phyloP scores from a whole-genome alignment of 2,888 invertebrate genomes.

The Aspidiotus destructor region DNA sequence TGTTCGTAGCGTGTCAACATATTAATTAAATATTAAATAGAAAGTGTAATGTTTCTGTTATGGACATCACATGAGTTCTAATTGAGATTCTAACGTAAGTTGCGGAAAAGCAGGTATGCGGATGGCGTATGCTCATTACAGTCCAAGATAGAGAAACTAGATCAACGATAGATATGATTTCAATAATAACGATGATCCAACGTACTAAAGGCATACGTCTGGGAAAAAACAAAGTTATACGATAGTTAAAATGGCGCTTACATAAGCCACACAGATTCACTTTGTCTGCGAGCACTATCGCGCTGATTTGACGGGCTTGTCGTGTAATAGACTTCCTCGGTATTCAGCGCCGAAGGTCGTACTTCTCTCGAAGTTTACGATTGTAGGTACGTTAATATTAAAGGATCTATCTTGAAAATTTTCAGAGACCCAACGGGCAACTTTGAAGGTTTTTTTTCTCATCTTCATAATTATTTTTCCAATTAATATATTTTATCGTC shows the following conservation, averaged over 20 bases:
- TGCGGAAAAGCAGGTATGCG: constrained; percentile 6
- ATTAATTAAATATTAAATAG: constrained; percentile 30
- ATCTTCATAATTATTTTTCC: too few relatives aligned
- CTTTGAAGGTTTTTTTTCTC: too few relatives aligned
- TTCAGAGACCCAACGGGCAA: too few relatives aligned
- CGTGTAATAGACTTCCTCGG: too few relatives aligned
- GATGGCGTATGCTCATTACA: background rate
- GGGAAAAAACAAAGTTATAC: background rate
- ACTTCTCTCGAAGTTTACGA: too few relatives aligned
- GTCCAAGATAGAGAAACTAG: constrained; percentile 16
- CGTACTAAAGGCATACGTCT: background rate
- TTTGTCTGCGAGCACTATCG: too few relatives aligned
- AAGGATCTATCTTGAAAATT: too few relatives aligned
- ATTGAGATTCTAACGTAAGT: constrained; percentile 20
- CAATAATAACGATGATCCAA: constrained; percentile 14
- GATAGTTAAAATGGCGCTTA: background rate
- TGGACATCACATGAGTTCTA: constrained; percentile 8
- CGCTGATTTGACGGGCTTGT: too few relatives aligned
- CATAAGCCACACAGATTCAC: background rate
- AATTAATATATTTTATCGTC: too few relatives aligned
- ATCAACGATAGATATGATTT: constrained; percentile 26
- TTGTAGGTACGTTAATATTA: too few relatives aligned
- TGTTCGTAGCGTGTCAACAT: background rate
- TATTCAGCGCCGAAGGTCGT: too few relatives aligned
- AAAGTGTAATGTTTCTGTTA: constrained; percentile 19